phyloP scores from a whole-genome alignment of 2,113 vertebrate genomes.

The Callopanchax toddi region DNA sequence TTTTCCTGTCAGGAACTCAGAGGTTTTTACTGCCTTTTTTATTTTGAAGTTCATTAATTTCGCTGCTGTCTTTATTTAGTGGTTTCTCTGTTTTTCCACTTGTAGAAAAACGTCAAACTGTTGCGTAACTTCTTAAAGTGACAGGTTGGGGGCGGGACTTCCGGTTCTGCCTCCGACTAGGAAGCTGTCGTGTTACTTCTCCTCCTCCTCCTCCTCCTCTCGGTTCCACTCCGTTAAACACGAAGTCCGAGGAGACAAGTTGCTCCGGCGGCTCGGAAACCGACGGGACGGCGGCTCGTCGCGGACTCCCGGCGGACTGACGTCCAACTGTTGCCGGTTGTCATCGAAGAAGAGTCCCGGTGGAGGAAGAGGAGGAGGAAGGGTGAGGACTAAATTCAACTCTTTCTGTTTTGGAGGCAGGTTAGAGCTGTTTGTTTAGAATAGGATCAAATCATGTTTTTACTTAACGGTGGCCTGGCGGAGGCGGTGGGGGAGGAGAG shows the following conservation, averaged over 20 bases:
- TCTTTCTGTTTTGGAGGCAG: slow-evolving; percentile 5
- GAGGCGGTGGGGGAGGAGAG: too few relatives aligned
- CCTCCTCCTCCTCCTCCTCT: slow-evolving; percentile 18
- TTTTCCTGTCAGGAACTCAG: too few relatives aligned
- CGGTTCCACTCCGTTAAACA: slow-evolving; percentile 20
- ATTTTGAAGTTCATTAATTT: too few relatives aligned
- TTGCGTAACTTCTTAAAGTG: slow-evolving; percentile 43
- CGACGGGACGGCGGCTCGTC: neutral
- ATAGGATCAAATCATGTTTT: too few relatives aligned
- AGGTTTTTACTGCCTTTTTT: too few relatives aligned
- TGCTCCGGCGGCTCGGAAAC: neutral
- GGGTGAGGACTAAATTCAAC: slow-evolving; percentile 13
- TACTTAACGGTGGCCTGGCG: too few relatives aligned
- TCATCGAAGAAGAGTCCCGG: slow-evolving; percentile 19
- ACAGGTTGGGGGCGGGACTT: slow-evolving; percentile 67
- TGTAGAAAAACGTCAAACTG: neutral
- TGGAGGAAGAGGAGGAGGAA: slow-evolving; percentile 50
- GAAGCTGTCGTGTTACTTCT: slow-evolving; percentile 68
- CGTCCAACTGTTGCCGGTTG: slow-evolving; percentile 17
- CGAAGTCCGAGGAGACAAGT: slow-evolving; percentile 16
- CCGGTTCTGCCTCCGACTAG: slow-evolving; percentile 39
- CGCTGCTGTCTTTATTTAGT: too few relatives aligned
- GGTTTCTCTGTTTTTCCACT: too few relatives aligned
- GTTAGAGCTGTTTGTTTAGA: too few relatives aligned
- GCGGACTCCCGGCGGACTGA: neutral